Conservation (phyloP, 2,113 vertebrate genomes). For the Microtus richardsoni region DNA sequence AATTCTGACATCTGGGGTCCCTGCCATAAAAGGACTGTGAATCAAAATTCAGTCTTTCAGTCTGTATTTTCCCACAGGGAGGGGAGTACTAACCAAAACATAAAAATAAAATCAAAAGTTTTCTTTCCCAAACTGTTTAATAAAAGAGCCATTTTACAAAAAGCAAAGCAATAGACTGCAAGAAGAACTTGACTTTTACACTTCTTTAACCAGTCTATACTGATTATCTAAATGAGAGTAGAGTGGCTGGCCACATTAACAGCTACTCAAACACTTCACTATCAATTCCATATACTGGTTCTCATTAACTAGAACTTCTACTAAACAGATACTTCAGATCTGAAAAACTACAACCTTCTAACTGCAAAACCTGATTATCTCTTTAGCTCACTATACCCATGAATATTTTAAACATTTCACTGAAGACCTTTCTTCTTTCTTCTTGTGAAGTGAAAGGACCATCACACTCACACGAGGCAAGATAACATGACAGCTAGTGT, state of each 20-base stretch:
- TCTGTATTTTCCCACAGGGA: background rate
- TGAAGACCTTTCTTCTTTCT: background rate
- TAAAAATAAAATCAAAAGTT: conserved; percentile 21
- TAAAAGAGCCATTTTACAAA: too few species aligned
- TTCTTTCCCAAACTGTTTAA: conserved; percentile 42
- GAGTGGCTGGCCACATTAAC: background rate
- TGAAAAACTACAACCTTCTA: conserved; percentile 41
- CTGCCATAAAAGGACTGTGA: background rate
- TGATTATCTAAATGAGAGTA: background rate
- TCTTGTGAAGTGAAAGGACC: background rate
- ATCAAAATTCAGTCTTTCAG: conserved; percentile 23
- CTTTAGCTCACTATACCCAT: background rate
- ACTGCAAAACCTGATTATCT: conserved; percentile 11
- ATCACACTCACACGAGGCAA: background rate
- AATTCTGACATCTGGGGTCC: conserved; percentile 22
- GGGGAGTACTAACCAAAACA: conserved; percentile 5
- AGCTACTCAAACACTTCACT: conserved; percentile 33
- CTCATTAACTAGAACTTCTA: conserved; percentile 13
- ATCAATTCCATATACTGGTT: background rate
- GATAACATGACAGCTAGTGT: background rate
- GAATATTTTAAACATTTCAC: background rate
- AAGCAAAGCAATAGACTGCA: too few species aligned
- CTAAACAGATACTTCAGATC: background rate
- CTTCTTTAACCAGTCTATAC: background rate
- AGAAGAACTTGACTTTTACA: too few species aligned